Percentiles rank a stretch among this genome's conserved stretches.
phyloP scores from a whole-genome alignment of 2,888 invertebrate genomes.

The Branchellion lobata region DNA sequence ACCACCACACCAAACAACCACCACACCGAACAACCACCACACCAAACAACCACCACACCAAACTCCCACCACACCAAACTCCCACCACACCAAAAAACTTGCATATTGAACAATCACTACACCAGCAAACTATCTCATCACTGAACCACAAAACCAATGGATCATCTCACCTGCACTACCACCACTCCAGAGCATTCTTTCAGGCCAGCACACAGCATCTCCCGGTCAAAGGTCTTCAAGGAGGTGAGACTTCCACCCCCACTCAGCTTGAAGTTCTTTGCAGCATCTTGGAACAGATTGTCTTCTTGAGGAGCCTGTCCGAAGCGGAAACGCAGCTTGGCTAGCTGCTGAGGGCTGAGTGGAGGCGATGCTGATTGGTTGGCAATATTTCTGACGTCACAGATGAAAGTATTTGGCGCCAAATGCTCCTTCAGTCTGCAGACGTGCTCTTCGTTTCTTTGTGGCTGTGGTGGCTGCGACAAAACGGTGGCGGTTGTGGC shows the following conservation, averaged over 20 bases:
- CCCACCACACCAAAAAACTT: background rate
- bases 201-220: background rate
- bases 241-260: background rate
- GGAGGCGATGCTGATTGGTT: conserved; percentile 11
- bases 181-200: background rate
- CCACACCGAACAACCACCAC: background rate
- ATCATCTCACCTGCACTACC: background rate
- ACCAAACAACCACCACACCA: background rate
- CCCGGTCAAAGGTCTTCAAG: background rate
- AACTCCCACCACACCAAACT: background rate
- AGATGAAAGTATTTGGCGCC: conserved; percentile 10
- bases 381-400: conserved; percentile 14
- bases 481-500: too few species aligned
- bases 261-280: background rate
- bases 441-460: too few species aligned
- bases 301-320: background rate
- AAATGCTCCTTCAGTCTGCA: background rate
- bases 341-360: background rate
- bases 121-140: too few species aligned
- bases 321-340: background rate
- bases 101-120: too few species aligned
- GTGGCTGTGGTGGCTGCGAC: too few species aligned
- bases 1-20: background rate
- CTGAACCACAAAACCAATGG: background rate
- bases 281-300: background rate